These are phyloP conservation scores for Brachionus manjavacas DNA, from an alignment of 1,140 invertebrate genomes.

Conservation along the genomic window DNA sequence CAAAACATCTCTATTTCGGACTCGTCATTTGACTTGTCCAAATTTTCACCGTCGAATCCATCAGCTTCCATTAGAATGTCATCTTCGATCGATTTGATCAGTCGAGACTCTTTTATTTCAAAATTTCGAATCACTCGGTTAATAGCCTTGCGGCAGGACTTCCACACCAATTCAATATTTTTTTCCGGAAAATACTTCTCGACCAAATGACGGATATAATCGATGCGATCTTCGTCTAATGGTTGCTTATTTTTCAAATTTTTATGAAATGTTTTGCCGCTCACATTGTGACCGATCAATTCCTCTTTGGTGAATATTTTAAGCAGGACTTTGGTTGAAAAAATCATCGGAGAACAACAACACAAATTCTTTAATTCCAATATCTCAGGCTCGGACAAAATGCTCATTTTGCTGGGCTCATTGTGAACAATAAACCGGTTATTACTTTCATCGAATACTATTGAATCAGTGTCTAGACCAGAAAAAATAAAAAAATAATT, in stretches of 20 bases:
- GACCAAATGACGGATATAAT: slow-evolving; percentile 39
- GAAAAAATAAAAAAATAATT: not conserved
- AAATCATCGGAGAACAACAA: slow-evolving; percentile 38
- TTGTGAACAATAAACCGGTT: not conserved
- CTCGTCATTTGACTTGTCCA: slow-evolving; percentile 1
- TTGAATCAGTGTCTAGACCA: not conserved
- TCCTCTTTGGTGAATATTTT: slow-evolving; percentile 24
- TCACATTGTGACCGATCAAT: slow-evolving; percentile 35
- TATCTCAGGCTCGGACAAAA: slow-evolving; percentile 16
- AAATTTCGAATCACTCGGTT: slow-evolving; percentile 35
- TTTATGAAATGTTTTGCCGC: slow-evolving; percentile 37
- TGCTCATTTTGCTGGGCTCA: not conserved
- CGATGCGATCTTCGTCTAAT: slow-evolving; percentile 28
- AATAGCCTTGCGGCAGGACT: slow-evolving; percentile 33
- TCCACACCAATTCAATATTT: slow-evolving; percentile 25
- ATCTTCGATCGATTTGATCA: slow-evolving; percentile 18
- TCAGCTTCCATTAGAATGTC: slow-evolving; percentile 9
- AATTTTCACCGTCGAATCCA: not conserved
- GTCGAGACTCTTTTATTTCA: slow-evolving; percentile 22
- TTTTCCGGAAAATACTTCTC: slow-evolving; percentile 29
- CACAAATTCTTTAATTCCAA: slow-evolving; percentile 33
- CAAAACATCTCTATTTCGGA: slow-evolving; percentile 31
- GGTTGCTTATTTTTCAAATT: slow-evolving; percentile 38
- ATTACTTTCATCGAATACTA: not conserved
- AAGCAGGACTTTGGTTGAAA: slow-evolving; percentile 26